phyloP scores from a whole-genome alignment of 1,140 invertebrate species.

The Aphidius gifuensis region DNA sequence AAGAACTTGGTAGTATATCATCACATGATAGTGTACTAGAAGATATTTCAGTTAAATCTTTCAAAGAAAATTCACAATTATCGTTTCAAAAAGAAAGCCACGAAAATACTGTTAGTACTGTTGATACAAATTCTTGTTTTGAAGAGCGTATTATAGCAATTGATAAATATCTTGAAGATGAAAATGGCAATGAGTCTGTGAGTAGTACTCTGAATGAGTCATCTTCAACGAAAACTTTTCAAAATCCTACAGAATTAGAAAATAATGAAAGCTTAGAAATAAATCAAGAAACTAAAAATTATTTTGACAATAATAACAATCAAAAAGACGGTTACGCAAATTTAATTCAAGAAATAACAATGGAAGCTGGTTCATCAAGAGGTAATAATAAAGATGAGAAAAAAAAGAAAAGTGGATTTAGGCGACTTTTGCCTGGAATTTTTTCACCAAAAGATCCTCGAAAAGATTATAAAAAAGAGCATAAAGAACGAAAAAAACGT shows the following conservation, averaged over 20 bases:
- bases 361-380: constrained; percentile 36
- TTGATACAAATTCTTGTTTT: constrained; percentile 44
- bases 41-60: constrained; percentile 12
- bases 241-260: not conserved
- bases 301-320: not conserved
- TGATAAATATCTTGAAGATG: constrained; percentile 11
- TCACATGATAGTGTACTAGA: constrained; percentile 39
- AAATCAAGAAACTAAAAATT: not conserved
- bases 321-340: constrained; percentile 45
- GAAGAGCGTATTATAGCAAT: constrained; percentile 45
- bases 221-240: constrained; percentile 7
- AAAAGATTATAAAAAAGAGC: constrained; percentile 46
- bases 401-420: constrained; percentile 43
- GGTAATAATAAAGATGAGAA: constrained; percentile 44
- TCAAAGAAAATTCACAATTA: too few relatives aligned
- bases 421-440: constrained; percentile 42
- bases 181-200: constrained; percentile 16
- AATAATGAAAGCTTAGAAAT: not conserved
- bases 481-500: constrained; percentile 40
- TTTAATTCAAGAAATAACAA: constrained; percentile 42
- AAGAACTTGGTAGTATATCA: constrained; percentile 45
- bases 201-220: constrained; percentile 25
- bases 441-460: constrained; percentile 49
- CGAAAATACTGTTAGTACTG: constrained; percentile 37
- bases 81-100: too few relatives aligned